These are phyloP conservation scores for Drosophila rubida DNA, from an alignment of 2,888 invertebrate species.

Conservation along the genomic window DNA sequence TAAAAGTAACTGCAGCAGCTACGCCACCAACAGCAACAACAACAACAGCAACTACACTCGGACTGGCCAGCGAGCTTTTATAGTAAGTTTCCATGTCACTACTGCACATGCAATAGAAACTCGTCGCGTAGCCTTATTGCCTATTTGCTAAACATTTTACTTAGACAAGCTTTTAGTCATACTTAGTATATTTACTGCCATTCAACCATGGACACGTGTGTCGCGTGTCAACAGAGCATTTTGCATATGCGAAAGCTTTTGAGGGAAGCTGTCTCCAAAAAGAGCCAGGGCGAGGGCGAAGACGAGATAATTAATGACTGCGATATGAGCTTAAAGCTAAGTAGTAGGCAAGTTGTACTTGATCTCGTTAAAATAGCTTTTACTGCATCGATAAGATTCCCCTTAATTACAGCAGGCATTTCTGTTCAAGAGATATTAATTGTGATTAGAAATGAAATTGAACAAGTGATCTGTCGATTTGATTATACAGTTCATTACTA, in stretches of 20 bases:
- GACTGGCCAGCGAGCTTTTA: conserved; percentile 43
- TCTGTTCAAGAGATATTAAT: background rate
- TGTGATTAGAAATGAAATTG: background rate
- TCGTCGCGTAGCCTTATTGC: conserved; percentile 19
- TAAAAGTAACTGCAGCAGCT: conserved; percentile 35
- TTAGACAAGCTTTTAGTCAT: conserved; percentile 48
- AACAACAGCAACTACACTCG: conserved; percentile 22
- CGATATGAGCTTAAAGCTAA: background rate
- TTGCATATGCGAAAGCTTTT: conserved; percentile 24
- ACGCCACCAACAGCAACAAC: conserved; percentile 18
- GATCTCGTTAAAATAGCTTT: background rate
- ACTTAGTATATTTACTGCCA: conserved; percentile 34
- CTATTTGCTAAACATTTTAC: conserved; percentile 59
- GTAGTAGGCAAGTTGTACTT: background rate
- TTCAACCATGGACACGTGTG: conserved; percentile 60
- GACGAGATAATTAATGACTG: background rate
- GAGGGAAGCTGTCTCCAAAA: background rate
- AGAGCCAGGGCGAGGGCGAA: background rate
- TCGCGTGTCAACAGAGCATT: conserved; percentile 45
- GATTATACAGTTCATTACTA: background rate
- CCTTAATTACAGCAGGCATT: background rate
- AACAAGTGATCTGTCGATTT: background rate
- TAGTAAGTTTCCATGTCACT: conserved; percentile 57
- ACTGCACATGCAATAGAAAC: conserved; percentile 16
- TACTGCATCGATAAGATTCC: background rate